Evolutionary conservation across 2,888 invertebrate species (phyloP), one percentile per base, ranked within the genome.

Genomic region (Ophraella communa): DNA sequence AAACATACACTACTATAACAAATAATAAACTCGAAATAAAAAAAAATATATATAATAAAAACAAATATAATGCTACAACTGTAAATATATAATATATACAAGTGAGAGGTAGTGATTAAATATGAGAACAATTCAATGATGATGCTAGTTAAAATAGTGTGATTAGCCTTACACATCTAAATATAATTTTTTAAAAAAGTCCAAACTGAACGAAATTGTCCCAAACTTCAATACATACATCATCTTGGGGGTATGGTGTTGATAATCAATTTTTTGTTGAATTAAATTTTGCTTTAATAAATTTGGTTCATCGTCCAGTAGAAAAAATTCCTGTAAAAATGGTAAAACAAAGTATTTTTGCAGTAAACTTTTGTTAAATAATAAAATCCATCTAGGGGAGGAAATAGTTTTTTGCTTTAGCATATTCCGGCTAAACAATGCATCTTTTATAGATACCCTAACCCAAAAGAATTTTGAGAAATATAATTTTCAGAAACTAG

Each of bases 131-230:
- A 72, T 71, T 71, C 67, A 51, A 33, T 67, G 60, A 66, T 66
- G 62, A 64, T 57, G 60, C 39, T 58, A 49, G 45, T 30, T 35
- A 47, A 56, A 65, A 60, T 62, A 76, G 75, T 79, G 78, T 79
- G 78, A 78, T 78, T 76, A 77, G 76, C 65, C 70, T 73, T 75
- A 76, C 75, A 77, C 71, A 76, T 75, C 75, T 74, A 77, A 78
- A 78, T 78, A 77, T 77, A 78, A 71, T 75, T 77, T n/a, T n/a
- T 73, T 68, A 73, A 71, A 47, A 66, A 70, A 64, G 60, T 54
- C 69, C 71, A 56, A 65, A 69, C 65, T 69, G 69, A 67, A 71
- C 65, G n/a, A 71, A 70, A 67, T 70, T 76, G 77, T 73, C 77
- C 77, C 75, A 78, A 78, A 77, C 77, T 78, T 78, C 75, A 69